A percentile compares a stretch with the other conserved stretches of the same genome.
Evolutionary conservation across 2,113 vertebrate genomes (phyloP).

Genomic region (Hirundichthys speculiger): DNA sequence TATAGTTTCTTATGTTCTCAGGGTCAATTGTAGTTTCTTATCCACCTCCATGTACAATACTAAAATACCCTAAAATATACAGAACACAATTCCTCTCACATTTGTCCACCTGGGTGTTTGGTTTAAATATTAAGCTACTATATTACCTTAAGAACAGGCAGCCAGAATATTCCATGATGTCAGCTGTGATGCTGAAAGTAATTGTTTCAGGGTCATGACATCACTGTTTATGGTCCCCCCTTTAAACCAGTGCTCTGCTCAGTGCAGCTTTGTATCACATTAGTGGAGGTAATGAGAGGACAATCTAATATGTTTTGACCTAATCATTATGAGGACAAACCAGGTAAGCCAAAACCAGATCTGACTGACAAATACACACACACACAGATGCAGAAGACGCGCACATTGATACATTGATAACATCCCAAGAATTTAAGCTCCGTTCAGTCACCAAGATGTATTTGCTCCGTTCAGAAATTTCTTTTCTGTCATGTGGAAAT

Average conservation of each 20-base stretch:
- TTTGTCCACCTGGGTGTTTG: background rate
- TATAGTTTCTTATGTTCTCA: slow-evolving; percentile 10
- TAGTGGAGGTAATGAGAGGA: slow-evolving; percentile 49
- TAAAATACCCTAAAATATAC: too few relatives aligned
- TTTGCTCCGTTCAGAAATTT: background rate
- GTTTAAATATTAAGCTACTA: background rate
- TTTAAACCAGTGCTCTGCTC: slow-evolving; percentile 32
- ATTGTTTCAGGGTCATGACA: slow-evolving; percentile 31
- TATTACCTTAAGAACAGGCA: background rate
- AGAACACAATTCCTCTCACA: too few relatives aligned
- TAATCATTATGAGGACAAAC: slow-evolving; percentile 38
- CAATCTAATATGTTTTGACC: slow-evolving; percentile 14
- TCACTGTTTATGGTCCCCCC: slow-evolving; percentile 54
- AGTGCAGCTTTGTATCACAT: slow-evolving; percentile 23
- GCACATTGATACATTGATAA: background rate
- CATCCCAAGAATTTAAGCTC: background rate
- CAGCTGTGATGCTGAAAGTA: slow-evolving; percentile 19
- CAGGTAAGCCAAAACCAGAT: slow-evolving; percentile 38
- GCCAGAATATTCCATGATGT: slow-evolving; percentile 56
- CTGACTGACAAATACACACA: slow-evolving; percentile 15
- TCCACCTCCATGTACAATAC: too few relatives aligned
- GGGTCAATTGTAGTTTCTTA: background rate
- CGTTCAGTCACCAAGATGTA: background rate
- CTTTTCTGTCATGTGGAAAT: background rate
- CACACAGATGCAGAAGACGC: slow-evolving; percentile 12